Evolutionary conservation across 2,888 invertebrate genomes (phyloP).

Genomic region (Diloba caeruleocephala): DNA sequence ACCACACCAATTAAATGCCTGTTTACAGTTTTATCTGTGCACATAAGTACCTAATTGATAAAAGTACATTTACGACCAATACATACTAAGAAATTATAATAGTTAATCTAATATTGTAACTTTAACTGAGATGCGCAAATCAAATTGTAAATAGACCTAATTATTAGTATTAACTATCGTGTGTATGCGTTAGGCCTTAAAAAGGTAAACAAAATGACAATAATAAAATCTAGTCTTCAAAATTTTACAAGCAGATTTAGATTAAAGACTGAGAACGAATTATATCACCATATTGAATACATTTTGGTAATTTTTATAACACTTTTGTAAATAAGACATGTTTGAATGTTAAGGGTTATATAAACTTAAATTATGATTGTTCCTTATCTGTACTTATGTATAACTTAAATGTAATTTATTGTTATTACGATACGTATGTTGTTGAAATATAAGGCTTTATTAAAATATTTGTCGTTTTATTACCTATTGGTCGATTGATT

Average conservation of each 20-base stretch:
- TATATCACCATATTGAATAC: conserved; percentile 48
- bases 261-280: conserved; percentile 57
- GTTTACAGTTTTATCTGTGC: no score
- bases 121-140: no score
- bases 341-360: conserved; percentile 33
- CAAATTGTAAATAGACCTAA: no score
- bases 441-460: conserved; percentile 81
- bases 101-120: no score
- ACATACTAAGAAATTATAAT: no score
- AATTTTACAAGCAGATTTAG: conserved; percentile 50
- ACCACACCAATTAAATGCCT: no score
- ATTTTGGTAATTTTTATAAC: conserved; percentile 46
- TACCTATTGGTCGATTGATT: conserved; percentile 5
- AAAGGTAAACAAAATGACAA: conserved; percentile 49
- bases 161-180: conserved; percentile 25
- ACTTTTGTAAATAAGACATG: conserved; percentile 53
- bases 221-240: conserved; percentile 55
- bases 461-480: conserved; percentile 60
- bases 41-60: no score
- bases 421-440: conserved; percentile 81
- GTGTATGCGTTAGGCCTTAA: conserved; percentile 46
- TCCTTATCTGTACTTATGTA: conserved; percentile 80
- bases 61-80: no score
- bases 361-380: conserved; percentile 65
- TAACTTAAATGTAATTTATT: conserved; percentile 78